Conservation (phyloP, 1,140 invertebrate genomes). For the Nasonia longicornis region DNA sequence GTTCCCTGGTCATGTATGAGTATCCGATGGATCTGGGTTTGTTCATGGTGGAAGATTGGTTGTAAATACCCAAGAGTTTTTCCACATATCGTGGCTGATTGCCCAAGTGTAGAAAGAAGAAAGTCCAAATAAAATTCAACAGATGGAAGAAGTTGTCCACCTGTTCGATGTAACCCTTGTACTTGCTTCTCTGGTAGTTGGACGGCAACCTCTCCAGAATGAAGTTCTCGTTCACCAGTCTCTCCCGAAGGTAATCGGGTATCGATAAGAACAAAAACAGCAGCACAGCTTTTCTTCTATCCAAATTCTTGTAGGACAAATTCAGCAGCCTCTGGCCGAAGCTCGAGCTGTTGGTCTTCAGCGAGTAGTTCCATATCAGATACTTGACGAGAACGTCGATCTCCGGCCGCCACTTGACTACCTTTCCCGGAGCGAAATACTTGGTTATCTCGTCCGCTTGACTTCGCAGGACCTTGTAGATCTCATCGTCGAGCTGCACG, state of each 20-base stretch:
- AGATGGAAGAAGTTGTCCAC: slow-evolving; percentile 51
- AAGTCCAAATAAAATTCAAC: slow-evolving; percentile 61
- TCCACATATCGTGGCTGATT: slow-evolving; percentile 61
- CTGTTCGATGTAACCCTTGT: slow-evolving; percentile 53
- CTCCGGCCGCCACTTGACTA: slow-evolving; percentile 62
- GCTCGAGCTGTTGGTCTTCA: slow-evolving; percentile 58
- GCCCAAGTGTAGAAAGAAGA: slow-evolving; percentile 62
- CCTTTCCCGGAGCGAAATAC: slow-evolving; percentile 52
- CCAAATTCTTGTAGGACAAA: slow-evolving; percentile 60
- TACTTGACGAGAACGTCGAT: slow-evolving; percentile 60
- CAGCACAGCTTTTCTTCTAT: slow-evolving; percentile 56
- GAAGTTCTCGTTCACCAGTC: slow-evolving; percentile 50
- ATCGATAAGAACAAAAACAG: slow-evolving; percentile 57
- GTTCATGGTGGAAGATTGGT: slow-evolving; percentile 53
- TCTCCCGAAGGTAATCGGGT: slow-evolving; percentile 59
- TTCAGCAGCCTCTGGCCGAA: slow-evolving; percentile 65
- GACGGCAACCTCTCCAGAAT: slow-evolving; percentile 34
- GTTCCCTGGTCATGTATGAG: slow-evolving; percentile 67
- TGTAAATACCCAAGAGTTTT: slow-evolving; percentile 58
- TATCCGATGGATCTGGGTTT: slow-evolving; percentile 64
- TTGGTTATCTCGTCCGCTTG: slow-evolving; percentile 58
- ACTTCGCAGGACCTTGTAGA: slow-evolving; percentile 59
- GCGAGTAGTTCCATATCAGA: slow-evolving; percentile 63
- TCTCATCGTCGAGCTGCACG: slow-evolving; percentile 62
- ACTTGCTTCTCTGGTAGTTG: slow-evolving; percentile 41